Evolutionary conservation across 2,888 invertebrate species (phyloP).

Genomic region (Eucera pruinosa): DNA sequence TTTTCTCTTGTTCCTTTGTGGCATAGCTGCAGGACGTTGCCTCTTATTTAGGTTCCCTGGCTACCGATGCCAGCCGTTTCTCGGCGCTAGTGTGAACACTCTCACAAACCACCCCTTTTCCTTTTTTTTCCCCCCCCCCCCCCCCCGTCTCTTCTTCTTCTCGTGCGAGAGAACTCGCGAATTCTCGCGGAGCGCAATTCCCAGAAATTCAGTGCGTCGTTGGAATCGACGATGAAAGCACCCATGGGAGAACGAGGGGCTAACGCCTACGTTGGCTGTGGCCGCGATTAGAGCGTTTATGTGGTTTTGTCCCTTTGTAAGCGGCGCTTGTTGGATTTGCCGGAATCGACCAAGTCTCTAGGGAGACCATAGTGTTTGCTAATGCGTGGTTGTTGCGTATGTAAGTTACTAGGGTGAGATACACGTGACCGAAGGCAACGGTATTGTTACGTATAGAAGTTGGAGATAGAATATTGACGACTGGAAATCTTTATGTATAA

Average conservation of each 20-base stretch:
- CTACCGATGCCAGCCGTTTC: slow-evolving; percentile 22
- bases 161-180: background rate
- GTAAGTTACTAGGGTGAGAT: background rate
- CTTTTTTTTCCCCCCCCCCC: background rate
- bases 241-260: slow-evolving; percentile 8
- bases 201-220: slow-evolving; percentile 44
- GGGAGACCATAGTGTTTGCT: slow-evolving; percentile 11
- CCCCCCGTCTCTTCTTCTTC: background rate
- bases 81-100: no score
- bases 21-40: slow-evolving; percentile 47
- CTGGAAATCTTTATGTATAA: no score
- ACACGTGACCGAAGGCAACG: no score
- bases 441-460: no score
- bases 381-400: slow-evolving; percentile 12
- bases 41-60: slow-evolving; percentile 51
- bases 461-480: background rate
- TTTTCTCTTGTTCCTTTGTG: slow-evolving; percentile 50
- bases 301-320: slow-evolving; percentile 24
- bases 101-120: background rate
- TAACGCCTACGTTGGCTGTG: background rate
- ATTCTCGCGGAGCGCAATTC: slow-evolving; percentile 16
- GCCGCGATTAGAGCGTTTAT: slow-evolving; percentile 13
- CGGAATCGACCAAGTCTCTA: background rate
- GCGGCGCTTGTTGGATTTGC: background rate
- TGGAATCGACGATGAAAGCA: slow-evolving; percentile 22